phyloP scores from a whole-genome alignment of 2,797 vertebrate species.

The Momotus momota region DNA sequence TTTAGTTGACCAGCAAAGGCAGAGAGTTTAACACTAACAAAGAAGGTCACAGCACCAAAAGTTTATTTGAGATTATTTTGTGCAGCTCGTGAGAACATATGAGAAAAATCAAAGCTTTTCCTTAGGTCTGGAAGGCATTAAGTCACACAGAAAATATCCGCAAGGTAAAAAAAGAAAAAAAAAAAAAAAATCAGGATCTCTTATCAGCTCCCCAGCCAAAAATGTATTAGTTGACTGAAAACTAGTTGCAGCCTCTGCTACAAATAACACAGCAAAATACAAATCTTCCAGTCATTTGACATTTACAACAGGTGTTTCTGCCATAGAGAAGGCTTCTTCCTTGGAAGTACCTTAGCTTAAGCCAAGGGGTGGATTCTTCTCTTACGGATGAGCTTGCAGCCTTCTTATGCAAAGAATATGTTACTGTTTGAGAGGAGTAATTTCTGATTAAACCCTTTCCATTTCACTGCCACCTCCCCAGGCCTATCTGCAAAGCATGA shows the following conservation, averaged over 20 bases:
- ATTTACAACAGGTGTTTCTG: neutral
- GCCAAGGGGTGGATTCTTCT: neutral
- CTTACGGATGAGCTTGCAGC: neutral
- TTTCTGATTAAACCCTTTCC: neutral
- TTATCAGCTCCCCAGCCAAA: neutral
- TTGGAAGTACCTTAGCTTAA: neutral
- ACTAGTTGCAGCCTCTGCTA: neutral
- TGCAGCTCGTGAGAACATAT: neutral
- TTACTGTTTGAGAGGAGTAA: neutral
- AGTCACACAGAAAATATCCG: neutral
- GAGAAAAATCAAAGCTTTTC: slow-evolving; percentile 3
- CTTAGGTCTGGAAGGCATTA: slow-evolving; percentile 2
- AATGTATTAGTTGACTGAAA: neutral
- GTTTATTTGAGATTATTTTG: neutral
- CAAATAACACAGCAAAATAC: neutral
- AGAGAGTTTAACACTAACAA: neutral
- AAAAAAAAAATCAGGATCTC: neutral
- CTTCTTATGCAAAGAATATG: neutral
- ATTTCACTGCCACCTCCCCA: neutral
- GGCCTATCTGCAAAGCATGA: neutral
- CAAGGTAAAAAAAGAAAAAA: neutral
- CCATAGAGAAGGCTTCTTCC: neutral
- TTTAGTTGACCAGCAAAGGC: neutral
- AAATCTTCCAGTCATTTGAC: neutral
- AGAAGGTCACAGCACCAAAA: neutral